Conservation (phyloP, 2,113 vertebrate genomes). For the Myodes glareolus region DNA sequence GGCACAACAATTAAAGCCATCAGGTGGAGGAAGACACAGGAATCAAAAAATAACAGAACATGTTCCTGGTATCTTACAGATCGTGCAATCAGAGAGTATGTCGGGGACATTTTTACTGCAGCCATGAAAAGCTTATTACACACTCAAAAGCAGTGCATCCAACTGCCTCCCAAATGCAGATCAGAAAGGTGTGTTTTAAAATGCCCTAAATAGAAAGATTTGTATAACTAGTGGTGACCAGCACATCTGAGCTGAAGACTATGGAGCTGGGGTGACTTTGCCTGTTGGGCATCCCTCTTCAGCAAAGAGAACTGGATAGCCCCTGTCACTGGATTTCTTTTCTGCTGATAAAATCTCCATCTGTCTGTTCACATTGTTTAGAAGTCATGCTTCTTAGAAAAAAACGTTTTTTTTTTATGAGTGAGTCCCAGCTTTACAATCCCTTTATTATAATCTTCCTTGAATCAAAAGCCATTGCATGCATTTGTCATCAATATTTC, state of each 20-base stretch:
- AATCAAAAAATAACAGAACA: neutral
- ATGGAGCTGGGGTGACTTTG: neutral
- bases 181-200: neutral
- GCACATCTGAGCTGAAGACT: neutral
- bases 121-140: fast-evolving
- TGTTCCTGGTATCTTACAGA: neutral
- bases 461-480: neutral
- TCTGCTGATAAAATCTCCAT: neutral
- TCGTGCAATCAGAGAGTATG: neutral
- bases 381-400: neutral
- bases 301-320: neutral
- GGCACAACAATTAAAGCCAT: neutral
- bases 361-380: neutral
- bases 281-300: neutral
- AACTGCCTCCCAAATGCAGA: neutral
- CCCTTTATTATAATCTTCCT: neutral
- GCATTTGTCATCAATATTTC: neutral
- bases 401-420: neutral
- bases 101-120: neutral
- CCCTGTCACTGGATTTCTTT: neutral
- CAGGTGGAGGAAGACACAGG: neutral
- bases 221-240: neutral
- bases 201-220: neutral
- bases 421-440: neutral
- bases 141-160: neutral